A percentile compares a stretch with the other conserved stretches of the same genome.
phyloP scores from a whole-genome alignment of 1,140 invertebrate species.

The Temnothorax longispinosus region DNA sequence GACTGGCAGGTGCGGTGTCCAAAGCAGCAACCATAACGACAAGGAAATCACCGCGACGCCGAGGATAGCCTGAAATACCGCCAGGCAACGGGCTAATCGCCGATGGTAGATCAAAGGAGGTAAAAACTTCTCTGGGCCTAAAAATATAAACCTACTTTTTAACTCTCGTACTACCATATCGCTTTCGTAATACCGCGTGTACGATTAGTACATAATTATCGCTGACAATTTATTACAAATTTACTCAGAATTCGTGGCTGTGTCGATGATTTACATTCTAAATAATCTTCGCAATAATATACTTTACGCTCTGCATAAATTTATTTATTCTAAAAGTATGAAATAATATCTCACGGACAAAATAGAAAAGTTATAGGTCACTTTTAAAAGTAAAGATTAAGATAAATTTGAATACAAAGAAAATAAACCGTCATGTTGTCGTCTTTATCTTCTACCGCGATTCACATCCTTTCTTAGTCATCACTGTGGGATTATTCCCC shows the following conservation, averaged over 20 bases:
- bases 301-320: neutral
- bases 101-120: conserved; percentile 85
- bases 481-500: neutral
- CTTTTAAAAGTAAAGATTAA: neutral
- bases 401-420: neutral
- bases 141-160: conserved; percentile 33
- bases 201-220: neutral
- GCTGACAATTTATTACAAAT: neutral
- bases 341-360: neutral
- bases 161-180: neutral
- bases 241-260: neutral
- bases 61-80: conserved; percentile 86
- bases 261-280: neutral
- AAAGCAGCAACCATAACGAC: conserved; percentile 87
- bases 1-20: conserved; percentile 87
- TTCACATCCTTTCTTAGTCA: conserved; percentile 6
- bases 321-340: neutral
- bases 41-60: conserved; percentile 86
- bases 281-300: neutral
- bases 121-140: conserved; percentile 71
- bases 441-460: neutral
- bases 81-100: conserved; percentile 86
- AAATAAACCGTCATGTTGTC: neutral
- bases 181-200: neutral
- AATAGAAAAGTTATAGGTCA: neutral